Base-by-base conservation (phyloP, 2,113 vertebrate genomes). In the Seriola quinqueradiata region DNA sequence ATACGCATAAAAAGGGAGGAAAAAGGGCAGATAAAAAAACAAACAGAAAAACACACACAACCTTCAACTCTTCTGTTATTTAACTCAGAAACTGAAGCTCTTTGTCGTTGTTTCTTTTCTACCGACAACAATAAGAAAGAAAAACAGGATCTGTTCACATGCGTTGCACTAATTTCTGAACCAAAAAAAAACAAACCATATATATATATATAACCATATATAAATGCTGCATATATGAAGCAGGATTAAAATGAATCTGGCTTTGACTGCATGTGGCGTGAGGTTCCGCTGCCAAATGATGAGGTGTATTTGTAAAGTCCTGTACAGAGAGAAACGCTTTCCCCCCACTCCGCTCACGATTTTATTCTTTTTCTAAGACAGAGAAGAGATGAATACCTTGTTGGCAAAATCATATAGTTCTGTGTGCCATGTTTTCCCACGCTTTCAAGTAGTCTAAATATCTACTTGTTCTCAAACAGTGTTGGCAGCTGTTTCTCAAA, bases 401-500 rank as follows among this genome's bases (percentile, higher is more conserved):
- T 76, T 92, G 89, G 84, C 85, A 82, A 83, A 88, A 74, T 75
- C 59, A 36, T 85, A 86, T 72, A 36, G 61, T 25, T 66, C 38
- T 58, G 16, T 54, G 54, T 87, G 79, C 85, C 85, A 87, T 77
- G 76, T 85, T 89, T 92, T 60, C 87, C 90, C 59, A 86, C 65
- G 78, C 84, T 87, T 93, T 89, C 69, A 86, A 89, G 79, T 78
- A 36, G 82, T 78, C 80, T 81, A 89, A 90, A 90, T 85, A 87
- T 91, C 85, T 82, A 70, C 84, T 92, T 89, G 81, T 90, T 90
- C 91, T 88, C 77, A 89, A 90, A 88, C 76, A 80, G 79, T n/a
- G 28, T 89, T 92, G 92, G 92, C 91, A 93, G 89, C 89, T 89
- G 81, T 90, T 92, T 89, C 80, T 90, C 69, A 89, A 92, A 91